Evolutionary conservation across 2,888 invertebrate genomes (phyloP), one percentile per base, ranked within the genome.

Genomic region (Gymnosoma rotundatum): DNA sequence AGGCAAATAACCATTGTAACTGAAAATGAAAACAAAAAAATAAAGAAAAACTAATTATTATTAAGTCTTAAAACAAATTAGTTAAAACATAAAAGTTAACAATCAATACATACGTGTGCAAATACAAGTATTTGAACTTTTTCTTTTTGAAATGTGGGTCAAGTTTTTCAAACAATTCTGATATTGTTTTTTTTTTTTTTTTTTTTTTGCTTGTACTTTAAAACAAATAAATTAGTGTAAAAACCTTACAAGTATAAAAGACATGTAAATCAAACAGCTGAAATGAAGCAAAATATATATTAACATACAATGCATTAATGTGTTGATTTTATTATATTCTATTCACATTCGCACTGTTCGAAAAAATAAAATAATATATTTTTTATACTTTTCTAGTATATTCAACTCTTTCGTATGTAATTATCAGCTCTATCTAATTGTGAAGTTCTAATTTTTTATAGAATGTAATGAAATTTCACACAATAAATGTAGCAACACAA

Each of bases 1-100:
- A 87, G 98, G 97, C 89, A 98, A 94, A 91, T 95, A 96, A 88
- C 98, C 98, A 95, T 99, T 99, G 93, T 99, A 98, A 89, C 97
- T 97, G 92, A 80, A 93, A 78, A 56, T 69, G 16, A 85, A n/a
- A 63, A 73, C 79, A 93, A 78, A 60, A 74, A 83, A 48, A 48
- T 64, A 38, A 87, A 12, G 25, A 63, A 63, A 14, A n/a, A 32
- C 7, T 7, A 66, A 56, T 64, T 12, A 56, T 54, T 42, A 54
- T 48, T 10, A 61, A 32, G 20, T 61, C 25, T 54, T 6, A 48
- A 42, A 42, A 42, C 4, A 42, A 56, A 2, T 42, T 48, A 2
- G 25, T 25, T 25, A 2, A 25, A 25, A 25, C 25, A 25, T 48
- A 48, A 54, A 74, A 63, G 20, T 2, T 12, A 36, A 9, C 18